Conservation (phyloP, 2,797 vertebrate species). For the Cossypha niveicapilla region DNA sequence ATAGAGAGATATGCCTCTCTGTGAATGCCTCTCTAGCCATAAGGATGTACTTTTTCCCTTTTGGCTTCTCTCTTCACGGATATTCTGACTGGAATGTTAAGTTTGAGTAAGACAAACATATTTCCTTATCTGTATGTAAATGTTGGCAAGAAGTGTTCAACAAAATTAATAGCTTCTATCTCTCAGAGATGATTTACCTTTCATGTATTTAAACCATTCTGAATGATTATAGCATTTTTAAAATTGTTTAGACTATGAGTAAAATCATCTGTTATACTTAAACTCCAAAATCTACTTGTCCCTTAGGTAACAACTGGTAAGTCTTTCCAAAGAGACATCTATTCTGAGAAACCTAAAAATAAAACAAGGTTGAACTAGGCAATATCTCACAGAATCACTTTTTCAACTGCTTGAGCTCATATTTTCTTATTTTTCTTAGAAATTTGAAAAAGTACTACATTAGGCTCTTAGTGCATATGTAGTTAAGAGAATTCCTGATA, state of each 20-base stretch:
- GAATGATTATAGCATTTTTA: background rate
- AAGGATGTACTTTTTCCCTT: background rate
- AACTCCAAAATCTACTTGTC: background rate
- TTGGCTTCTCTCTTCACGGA: background rate
- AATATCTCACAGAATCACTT: background rate
- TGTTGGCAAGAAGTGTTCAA: background rate
- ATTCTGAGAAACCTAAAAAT: background rate
- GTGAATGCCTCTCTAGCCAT: background rate
- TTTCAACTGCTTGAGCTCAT: background rate
- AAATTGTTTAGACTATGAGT: background rate
- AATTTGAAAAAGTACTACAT: background rate
- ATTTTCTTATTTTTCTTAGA: background rate
- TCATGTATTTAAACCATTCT: background rate
- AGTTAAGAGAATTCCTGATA: background rate
- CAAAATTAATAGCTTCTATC: background rate
- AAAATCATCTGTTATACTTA: background rate
- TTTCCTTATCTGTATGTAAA: background rate
- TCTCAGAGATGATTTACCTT: background rate
- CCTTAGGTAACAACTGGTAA: background rate
- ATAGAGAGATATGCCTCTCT: background rate
- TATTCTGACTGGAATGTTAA: constrained; percentile 20
- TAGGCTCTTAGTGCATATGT: background rate
- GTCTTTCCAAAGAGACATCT: background rate
- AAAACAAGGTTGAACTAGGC: background rate
- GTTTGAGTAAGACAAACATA: background rate